Percentiles rank a stretch among this genome's conserved stretches.
Conservation (phyloP, 2,113 vertebrate genomes). For the Lophura nycthemera region DNA sequence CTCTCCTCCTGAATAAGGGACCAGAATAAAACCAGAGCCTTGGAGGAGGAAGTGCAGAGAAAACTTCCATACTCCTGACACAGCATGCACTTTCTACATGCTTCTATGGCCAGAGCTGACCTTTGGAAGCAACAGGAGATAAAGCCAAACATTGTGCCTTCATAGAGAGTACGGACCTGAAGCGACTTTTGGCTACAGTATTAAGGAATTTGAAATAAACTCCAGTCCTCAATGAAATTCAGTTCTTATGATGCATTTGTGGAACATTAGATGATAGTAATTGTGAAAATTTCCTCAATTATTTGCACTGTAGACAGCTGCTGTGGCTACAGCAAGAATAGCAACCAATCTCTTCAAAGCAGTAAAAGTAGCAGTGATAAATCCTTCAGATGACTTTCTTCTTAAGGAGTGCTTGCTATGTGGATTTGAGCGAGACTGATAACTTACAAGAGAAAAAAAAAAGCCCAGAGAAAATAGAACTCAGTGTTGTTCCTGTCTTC, state of each 20-base stretch:
- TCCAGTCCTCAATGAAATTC: constrained; percentile 13
- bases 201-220: not conserved
- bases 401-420: not conserved
- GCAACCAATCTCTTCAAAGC: constrained; percentile 56
- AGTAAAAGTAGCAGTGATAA: constrained; percentile 29
- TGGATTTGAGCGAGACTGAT: not conserved
- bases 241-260: not conserved
- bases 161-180: not conserved
- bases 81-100: not conserved
- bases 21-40: not conserved
- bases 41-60: not conserved
- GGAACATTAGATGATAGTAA: constrained; percentile 55
- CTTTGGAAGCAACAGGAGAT: fast-evolving
- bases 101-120: not conserved
- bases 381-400: constrained; percentile 36
- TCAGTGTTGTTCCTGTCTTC: not conserved
- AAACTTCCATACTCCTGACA: not conserved
- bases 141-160: fast-evolving
- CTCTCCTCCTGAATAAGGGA: not conserved
- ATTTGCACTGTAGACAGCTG: constrained; percentile 74
- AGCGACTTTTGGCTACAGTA: not conserved
- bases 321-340: constrained; percentile 61
- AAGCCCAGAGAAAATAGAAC: not conserved
- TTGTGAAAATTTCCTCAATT: constrained; percentile 68
- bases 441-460: constrained; percentile 10